Evolutionary conservation across 2,113 vertebrate genomes (phyloP).

Genomic region (Ophiodon elongatus): DNA sequence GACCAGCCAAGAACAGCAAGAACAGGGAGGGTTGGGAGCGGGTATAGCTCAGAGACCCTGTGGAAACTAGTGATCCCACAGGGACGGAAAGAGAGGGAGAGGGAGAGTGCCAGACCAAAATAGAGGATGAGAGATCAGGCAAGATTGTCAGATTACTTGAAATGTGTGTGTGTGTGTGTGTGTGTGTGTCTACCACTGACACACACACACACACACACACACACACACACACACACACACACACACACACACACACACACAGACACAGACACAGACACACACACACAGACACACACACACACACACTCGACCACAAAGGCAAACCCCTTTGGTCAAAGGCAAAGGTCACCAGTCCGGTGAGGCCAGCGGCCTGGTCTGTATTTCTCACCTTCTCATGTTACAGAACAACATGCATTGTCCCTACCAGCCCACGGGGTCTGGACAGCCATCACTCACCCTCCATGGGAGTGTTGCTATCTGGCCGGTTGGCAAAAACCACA

Average conservation of each 20-base stretch:
- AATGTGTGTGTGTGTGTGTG: conserved; percentile 12
- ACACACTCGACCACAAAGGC: conserved; percentile 15
- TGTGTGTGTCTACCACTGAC: conserved; percentile 14
- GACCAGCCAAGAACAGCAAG: conserved; percentile 77
- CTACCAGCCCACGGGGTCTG: not conserved
- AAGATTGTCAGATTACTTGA: conserved; percentile 47
- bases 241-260: conserved; percentile 12
- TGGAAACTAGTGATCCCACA: conserved; percentile 62
- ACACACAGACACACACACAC: conserved; percentile 10
- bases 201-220: conserved; percentile 8
- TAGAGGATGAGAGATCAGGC: conserved; percentile 54
- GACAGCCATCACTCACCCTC: conserved; percentile 88
- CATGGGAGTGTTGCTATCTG: conserved; percentile 97
- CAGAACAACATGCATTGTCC: conserved; percentile 59
- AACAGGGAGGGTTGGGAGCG: conserved; percentile 62
- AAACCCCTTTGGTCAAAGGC: conserved; percentile 40
- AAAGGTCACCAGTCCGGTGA: conserved; percentile 24
- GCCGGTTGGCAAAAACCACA: conserved; percentile 96
- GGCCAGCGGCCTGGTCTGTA: conserved; percentile 21
- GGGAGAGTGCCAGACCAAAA: conserved; percentile 62
- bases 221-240: conserved; percentile 13
- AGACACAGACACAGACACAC: conserved; percentile 8
- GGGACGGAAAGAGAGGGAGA: conserved; percentile 58
- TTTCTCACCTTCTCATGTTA: conserved; percentile 69
- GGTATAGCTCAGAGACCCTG: conserved; percentile 62